A percentile compares a stretch with the other conserved stretches of the same genome.
phyloP scores from a whole-genome alignment of 2,888 invertebrate genomes.

The Argyra leucocephala region DNA sequence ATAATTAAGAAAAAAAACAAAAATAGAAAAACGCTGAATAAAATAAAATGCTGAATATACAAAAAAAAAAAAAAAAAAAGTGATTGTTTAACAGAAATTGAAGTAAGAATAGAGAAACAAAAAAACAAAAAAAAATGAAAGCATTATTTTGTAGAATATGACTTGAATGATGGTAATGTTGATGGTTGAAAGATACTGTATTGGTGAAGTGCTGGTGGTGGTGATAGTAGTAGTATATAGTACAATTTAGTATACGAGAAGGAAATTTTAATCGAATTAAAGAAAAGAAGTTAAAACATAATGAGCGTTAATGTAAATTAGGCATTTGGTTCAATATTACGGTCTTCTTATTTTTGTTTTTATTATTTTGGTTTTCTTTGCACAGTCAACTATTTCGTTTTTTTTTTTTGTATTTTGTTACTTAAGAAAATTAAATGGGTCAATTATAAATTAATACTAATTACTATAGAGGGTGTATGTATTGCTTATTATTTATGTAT shows the following conservation, averaged over 20 bases:
- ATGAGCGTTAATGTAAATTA: conserved; percentile 4
- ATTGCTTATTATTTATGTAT: no score
- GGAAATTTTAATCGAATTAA: neutral
- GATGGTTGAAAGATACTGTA: no score
- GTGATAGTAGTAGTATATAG: neutral
- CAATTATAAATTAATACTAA: neutral
- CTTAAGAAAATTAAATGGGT: neutral
- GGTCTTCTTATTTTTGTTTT: neutral
- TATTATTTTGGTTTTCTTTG: neutral
- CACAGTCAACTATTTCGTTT: neutral
- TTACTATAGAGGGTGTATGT: no score
- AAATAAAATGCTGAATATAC: neutral
- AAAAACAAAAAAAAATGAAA: neutral
- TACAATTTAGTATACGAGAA: no score
- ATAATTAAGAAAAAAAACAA: neutral
- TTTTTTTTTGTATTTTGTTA: neutral
- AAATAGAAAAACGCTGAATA: neutral
- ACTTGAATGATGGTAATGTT: neutral
- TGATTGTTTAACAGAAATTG: neutral
- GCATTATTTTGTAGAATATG: neutral
- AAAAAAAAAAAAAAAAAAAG: neutral
- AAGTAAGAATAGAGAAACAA: neutral
- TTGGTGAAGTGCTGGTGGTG: neutral
- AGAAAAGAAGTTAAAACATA: neutral
- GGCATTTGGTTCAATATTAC: neutral